phyloP scores from a whole-genome alignment of 1,140 invertebrate species.

The Hesperophylax magnus region DNA sequence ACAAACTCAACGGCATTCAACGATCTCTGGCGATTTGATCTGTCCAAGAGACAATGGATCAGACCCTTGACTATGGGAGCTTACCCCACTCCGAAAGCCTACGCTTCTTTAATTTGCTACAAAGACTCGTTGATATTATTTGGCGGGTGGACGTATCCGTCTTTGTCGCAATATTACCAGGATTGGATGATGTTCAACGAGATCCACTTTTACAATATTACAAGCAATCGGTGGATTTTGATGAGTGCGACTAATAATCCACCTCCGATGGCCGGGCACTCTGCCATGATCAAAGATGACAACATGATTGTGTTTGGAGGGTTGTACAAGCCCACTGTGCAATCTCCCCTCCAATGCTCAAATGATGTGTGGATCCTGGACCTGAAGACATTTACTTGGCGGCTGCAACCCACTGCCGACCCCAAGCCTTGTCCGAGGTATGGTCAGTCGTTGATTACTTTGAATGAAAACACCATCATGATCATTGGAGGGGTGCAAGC shows the following conservation, averaged over 20 bases:
- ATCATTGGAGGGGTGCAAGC: conserved; percentile 79
- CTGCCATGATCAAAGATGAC: conserved; percentile 89
- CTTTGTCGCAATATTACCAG: conserved; percentile 91
- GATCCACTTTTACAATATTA: conserved; percentile 91
- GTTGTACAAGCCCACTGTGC: conserved; percentile 66
- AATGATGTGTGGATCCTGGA: conserved; percentile 94
- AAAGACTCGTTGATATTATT: conserved; percentile 90
- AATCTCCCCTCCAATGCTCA: conserved; percentile 76
- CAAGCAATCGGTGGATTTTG: conserved; percentile 87
- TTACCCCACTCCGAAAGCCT: conserved; percentile 97
- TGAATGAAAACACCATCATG: conserved; percentile 80
- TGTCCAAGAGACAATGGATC: conserved; percentile 87
- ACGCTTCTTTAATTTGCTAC: conserved; percentile 90
- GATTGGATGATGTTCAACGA: conserved; percentile 92
- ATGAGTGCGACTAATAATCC: conserved; percentile 78
- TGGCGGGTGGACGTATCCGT: conserved; percentile 96
- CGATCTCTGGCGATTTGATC: conserved; percentile 95
- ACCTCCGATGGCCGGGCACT: conserved; percentile 91
- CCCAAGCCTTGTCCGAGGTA: conserved; percentile 86
- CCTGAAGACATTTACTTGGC: conserved; percentile 83
- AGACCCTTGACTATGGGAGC: conserved; percentile 86
- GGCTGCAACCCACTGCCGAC: conserved; percentile 77
- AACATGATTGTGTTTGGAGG: conserved; percentile 95
- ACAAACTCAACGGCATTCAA: conserved; percentile 95
- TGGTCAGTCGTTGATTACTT: conserved; percentile 88